phyloP scores from a whole-genome alignment of 2,113 vertebrate genomes.

The Spea bombifrons region DNA sequence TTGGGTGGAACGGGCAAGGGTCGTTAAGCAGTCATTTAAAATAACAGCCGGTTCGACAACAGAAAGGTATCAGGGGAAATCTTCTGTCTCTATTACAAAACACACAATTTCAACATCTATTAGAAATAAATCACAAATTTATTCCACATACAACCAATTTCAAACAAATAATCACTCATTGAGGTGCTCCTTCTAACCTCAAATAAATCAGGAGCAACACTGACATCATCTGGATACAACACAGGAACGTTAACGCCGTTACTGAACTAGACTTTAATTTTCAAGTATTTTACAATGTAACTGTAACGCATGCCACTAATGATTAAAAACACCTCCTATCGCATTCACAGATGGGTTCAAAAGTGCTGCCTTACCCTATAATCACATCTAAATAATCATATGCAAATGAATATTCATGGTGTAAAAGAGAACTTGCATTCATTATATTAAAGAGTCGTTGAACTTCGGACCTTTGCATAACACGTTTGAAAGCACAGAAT shows the following conservation, averaged over 20 bases:
- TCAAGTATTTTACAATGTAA: conserved; percentile 1
- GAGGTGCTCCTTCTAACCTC: neutral
- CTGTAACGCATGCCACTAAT: neutral
- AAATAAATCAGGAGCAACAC: conserved; percentile 13
- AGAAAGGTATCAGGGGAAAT: no score
- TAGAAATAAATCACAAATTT: neutral
- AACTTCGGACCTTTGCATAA: neutral
- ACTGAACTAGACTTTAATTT: conserved; percentile 25
- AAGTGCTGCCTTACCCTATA: neutral
- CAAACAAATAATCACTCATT: neutral
- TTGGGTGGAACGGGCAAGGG: no score
- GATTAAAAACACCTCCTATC: neutral
- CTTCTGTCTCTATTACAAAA: no score
- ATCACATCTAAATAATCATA: neutral
- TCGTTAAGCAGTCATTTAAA: no score
- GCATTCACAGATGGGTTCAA: neutral
- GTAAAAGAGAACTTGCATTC: neutral
- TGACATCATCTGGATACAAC: conserved; percentile 1
- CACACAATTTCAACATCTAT: no score
- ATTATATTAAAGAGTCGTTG: neutral
- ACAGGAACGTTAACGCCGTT: conserved; percentile 1
- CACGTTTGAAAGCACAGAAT: no score
- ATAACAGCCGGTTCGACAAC: no score
- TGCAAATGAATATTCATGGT: neutral
- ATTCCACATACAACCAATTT: neutral